These are phyloP conservation scores for Spodoptera frugiperda DNA, from an alignment of 1,140 invertebrate genomes.

Conservation along the genomic window DNA sequence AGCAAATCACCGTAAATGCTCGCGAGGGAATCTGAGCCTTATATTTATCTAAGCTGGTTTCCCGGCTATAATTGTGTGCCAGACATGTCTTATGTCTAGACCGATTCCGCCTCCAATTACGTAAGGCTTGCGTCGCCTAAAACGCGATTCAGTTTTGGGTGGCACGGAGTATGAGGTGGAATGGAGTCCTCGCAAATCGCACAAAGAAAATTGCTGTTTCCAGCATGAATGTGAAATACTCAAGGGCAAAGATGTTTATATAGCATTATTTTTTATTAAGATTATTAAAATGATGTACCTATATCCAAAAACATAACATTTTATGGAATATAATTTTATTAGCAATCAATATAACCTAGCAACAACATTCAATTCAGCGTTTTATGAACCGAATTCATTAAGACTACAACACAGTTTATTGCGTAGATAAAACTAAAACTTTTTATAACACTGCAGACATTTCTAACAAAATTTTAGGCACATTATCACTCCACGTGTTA, in stretches of 20 bases:
- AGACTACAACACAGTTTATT: too few species aligned
- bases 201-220: neutral
- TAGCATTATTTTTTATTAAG: too few species aligned
- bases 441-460: too few species aligned
- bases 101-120: slow-evolving; percentile 25
- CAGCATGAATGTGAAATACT: neutral
- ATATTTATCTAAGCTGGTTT: slow-evolving; percentile 26
- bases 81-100: slow-evolving; percentile 28
- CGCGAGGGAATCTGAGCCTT: neutral
- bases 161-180: neutral
- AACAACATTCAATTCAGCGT: too few species aligned
- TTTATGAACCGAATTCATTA: too few species aligned
- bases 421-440: too few species aligned
- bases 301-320: too few species aligned
- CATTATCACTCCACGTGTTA: neutral
- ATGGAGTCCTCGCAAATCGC: neutral
- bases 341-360: too few species aligned
- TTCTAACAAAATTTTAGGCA: too few species aligned
- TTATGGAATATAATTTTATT: too few species aligned
- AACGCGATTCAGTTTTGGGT: slow-evolving; percentile 14
- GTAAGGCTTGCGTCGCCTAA: slow-evolving; percentile 13
- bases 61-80: slow-evolving; percentile 23
- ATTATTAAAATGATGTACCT: too few species aligned
- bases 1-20: slow-evolving; percentile 29
- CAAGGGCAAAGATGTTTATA: too few species aligned